These are phyloP conservation scores for Oscheius sp. DNA, from an alignment of 1,140 invertebrate genomes.

Conservation along the genomic window DNA sequence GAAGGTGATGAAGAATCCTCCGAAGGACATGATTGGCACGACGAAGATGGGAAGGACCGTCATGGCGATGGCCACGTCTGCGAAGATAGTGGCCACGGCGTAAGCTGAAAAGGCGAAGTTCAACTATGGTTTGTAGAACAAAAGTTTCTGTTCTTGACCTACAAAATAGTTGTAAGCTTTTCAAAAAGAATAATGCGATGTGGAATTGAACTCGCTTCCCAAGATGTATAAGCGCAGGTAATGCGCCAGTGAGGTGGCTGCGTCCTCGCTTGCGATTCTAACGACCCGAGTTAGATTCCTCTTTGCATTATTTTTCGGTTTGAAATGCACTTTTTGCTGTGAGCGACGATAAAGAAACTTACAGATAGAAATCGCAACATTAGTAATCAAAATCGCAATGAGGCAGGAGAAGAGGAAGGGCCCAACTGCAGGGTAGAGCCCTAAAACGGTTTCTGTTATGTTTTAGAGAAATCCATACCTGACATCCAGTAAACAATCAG, in stretches of 20 bases:
- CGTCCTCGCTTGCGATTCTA: too few relatives aligned
- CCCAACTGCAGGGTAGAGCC: constrained; percentile 3
- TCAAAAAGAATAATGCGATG: too few relatives aligned
- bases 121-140: too few relatives aligned
- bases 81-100: constrained; percentile 79
- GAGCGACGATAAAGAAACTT: background rate
- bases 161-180: too few relatives aligned
- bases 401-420: constrained; percentile 28
- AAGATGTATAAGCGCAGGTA: too few relatives aligned
- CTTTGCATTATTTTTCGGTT: too few relatives aligned
- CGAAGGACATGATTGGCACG: constrained; percentile 86
- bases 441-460: background rate
- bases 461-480: constrained; percentile 37
- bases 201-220: too few relatives aligned
- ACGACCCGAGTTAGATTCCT: too few relatives aligned
- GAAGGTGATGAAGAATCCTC: constrained; percentile 86
- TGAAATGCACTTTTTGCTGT: too few relatives aligned
- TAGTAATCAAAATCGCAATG: constrained; percentile 26
- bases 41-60: constrained; percentile 83
- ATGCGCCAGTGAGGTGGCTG: too few relatives aligned
- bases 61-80: constrained; percentile 78
- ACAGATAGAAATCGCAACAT: constrained; percentile 42
- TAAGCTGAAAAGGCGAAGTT: constrained; percentile 73
- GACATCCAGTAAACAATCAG: constrained; percentile 74
- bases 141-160: too few relatives aligned